Percentiles rank a stretch among this genome's conserved stretches.
These are phyloP conservation scores for Ectropis crepuscularia DNA, from an alignment of 2,888 invertebrate species.

Conservation along the genomic window DNA sequence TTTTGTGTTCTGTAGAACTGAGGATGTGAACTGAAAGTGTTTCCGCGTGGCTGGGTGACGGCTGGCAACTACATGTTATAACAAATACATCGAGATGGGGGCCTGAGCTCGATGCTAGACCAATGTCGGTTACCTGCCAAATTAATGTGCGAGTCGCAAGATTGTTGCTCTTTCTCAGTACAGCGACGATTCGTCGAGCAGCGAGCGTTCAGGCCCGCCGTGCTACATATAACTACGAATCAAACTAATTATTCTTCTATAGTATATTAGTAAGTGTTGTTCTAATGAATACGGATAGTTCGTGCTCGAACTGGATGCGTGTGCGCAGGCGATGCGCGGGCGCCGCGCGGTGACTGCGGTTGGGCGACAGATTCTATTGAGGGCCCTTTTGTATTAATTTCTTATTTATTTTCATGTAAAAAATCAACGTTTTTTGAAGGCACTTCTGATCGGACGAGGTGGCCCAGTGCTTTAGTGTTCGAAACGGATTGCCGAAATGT, in stretches of 20 bases:
- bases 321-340: slow-evolving; percentile 66
- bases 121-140: slow-evolving; percentile 11
- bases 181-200: slow-evolving; percentile 37
- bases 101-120: slow-evolving; percentile 52
- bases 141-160: background rate
- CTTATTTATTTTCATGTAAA: slow-evolving; percentile 88
- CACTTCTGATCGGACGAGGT: slow-evolving; percentile 97
- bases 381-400: slow-evolving; percentile 93
- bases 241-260: slow-evolving; percentile 84
- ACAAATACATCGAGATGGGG: slow-evolving; percentile 81
- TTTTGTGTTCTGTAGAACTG: slow-evolving; percentile 67
- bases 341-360: slow-evolving; percentile 83
- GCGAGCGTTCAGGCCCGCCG: slow-evolving; percentile 56
- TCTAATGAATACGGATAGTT: slow-evolving; percentile 77
- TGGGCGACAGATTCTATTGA: slow-evolving; percentile 93
- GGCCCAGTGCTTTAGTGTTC: slow-evolving; percentile 91
- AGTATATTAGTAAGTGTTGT: slow-evolving; percentile 82
- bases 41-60: slow-evolving; percentile 70
- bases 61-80: slow-evolving; percentile 80
- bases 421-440: slow-evolving; percentile 95
- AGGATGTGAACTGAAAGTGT: slow-evolving; percentile 76
- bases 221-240: slow-evolving; percentile 83
- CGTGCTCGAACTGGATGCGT: slow-evolving; percentile 68
- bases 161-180: background rate
- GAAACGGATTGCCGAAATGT: slow-evolving; percentile 61